phyloP scores from a whole-genome alignment of 2,797 vertebrate genomes.

The Dallia pectoralis region DNA sequence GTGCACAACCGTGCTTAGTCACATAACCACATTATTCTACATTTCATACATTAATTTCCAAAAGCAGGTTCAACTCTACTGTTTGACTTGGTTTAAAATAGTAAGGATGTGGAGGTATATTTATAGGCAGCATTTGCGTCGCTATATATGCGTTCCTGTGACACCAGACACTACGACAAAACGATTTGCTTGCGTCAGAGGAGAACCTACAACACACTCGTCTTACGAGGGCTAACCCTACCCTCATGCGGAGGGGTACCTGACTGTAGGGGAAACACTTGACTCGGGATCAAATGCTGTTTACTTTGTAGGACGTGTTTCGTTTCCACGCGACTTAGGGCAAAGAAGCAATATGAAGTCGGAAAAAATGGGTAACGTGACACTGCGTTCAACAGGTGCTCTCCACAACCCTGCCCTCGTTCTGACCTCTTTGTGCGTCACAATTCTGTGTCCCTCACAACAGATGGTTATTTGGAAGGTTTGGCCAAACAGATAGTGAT shows the following conservation, averaged over 20 bases:
- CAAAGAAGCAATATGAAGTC: slow-evolving; percentile 64
- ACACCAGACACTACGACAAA: slow-evolving; percentile 89
- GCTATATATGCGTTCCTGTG: slow-evolving; percentile 77
- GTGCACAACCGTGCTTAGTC: neutral
- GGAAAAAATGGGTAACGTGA: slow-evolving; percentile 70
- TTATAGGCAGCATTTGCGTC: slow-evolving; percentile 87
- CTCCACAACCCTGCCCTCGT: slow-evolving; percentile 27
- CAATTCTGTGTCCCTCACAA: slow-evolving; percentile 33
- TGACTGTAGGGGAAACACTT: slow-evolving; percentile 77
- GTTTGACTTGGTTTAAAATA: slow-evolving; percentile 80
- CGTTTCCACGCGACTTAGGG: slow-evolving; percentile 73
- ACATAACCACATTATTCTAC: slow-evolving; percentile 7
- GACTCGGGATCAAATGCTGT: slow-evolving; percentile 80
- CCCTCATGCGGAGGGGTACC: slow-evolving; percentile 70
- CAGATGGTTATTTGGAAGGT: slow-evolving; percentile 45
- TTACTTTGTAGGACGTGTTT: slow-evolving; percentile 80
- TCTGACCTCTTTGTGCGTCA: slow-evolving; percentile 48
- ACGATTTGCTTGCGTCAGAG: slow-evolving; percentile 87
- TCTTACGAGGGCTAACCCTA: slow-evolving; percentile 80
- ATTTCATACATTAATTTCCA: slow-evolving; percentile 28
- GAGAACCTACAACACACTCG: slow-evolving; percentile 84
- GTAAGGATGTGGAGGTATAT: slow-evolving; percentile 76
- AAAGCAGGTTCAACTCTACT: slow-evolving; percentile 56
- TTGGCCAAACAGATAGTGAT: neutral
- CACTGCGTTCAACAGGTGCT: slow-evolving; percentile 84